A percentile compares a stretch with the other conserved stretches of the same genome.
Evolutionary conservation across 2,888 invertebrate genomes (phyloP).

Genomic region (Invenusta paracnida): DNA sequence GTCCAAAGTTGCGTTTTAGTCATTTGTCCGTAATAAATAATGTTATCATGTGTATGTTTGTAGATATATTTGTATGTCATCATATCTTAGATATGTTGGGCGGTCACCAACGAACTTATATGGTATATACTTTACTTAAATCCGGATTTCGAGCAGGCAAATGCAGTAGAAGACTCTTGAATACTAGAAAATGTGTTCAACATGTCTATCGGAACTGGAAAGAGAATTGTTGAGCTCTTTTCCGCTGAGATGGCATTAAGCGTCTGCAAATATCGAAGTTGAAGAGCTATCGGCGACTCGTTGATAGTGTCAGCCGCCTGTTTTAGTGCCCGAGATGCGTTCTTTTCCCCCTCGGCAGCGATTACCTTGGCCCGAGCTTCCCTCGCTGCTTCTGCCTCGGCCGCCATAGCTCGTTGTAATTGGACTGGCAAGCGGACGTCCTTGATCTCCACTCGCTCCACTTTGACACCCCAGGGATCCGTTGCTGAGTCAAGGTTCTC

Average conservation of each 20-base stretch:
- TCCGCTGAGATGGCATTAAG: slow-evolving; percentile 89
- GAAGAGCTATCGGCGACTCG: slow-evolving; percentile 74
- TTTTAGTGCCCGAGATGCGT: too few relatives aligned
- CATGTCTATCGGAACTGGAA: slow-evolving; percentile 86
- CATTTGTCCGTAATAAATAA: too few relatives aligned
- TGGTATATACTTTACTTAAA: too few relatives aligned
- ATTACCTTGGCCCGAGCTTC: slow-evolving; percentile 43
- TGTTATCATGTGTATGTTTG: too few relatives aligned
- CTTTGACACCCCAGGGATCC: slow-evolving; percentile 62
- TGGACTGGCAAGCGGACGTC: slow-evolving; percentile 36
- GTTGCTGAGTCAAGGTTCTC: slow-evolving; percentile 60
- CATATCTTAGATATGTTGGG: too few relatives aligned
- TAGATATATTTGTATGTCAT: too few relatives aligned
- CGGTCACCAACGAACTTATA: too few relatives aligned
- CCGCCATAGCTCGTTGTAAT: slow-evolving; percentile 38
- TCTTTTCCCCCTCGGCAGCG: slow-evolving; percentile 42
- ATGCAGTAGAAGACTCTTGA: too few relatives aligned
- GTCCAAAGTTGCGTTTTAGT: too few relatives aligned
- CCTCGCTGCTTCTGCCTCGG: too few relatives aligned
- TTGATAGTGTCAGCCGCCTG: slow-evolving; percentile 80
- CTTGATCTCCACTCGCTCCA: slow-evolving; percentile 59
- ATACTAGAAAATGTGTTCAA: too few relatives aligned
- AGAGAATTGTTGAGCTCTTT: slow-evolving; percentile 93
- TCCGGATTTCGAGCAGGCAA: too few relatives aligned
- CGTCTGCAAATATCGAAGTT: slow-evolving; percentile 76